Conservation (phyloP, 1,140 invertebrate species). For the Watersipora subatra region DNA sequence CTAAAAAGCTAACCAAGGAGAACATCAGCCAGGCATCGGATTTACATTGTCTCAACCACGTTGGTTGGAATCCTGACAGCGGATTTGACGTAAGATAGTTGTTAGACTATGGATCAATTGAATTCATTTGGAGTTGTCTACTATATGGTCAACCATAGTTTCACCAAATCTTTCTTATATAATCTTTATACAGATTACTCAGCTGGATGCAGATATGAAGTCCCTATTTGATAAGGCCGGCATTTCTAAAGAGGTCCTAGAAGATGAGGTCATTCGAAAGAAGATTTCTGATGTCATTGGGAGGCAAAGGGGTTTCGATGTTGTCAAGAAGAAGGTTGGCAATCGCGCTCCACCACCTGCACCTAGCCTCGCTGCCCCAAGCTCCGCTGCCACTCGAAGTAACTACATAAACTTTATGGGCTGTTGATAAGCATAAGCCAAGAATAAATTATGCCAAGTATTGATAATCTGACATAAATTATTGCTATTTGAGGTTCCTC, state of each 20-base stretch:
- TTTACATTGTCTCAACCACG: slow-evolving; percentile 74
- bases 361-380: slow-evolving; percentile 10
- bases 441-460: too few species aligned
- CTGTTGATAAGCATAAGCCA: too few species aligned
- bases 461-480: too few species aligned
- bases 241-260: slow-evolving; percentile 54
- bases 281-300: slow-evolving; percentile 92
- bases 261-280: slow-evolving; percentile 68
- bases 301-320: slow-evolving; percentile 61
- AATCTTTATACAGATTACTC: slow-evolving; percentile 39
- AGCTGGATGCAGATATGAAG: slow-evolving; percentile 59
- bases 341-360: slow-evolving; percentile 11
- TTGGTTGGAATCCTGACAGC: slow-evolving; percentile 71
- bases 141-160: too few species aligned
- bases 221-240: slow-evolving; percentile 57
- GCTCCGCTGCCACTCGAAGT: not conserved
- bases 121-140: not conserved
- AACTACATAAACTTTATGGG: too few species aligned
- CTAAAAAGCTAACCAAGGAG: slow-evolving; percentile 58
- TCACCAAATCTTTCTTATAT: too few species aligned
- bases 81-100: slow-evolving; percentile 59
- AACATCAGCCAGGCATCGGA: slow-evolving; percentile 77
- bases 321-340: slow-evolving; percentile 39
- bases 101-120: too few species aligned
- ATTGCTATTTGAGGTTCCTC: too few species aligned